Conservation (phyloP, 1,140 invertebrate species). For the Drosophila hydei region DNA sequence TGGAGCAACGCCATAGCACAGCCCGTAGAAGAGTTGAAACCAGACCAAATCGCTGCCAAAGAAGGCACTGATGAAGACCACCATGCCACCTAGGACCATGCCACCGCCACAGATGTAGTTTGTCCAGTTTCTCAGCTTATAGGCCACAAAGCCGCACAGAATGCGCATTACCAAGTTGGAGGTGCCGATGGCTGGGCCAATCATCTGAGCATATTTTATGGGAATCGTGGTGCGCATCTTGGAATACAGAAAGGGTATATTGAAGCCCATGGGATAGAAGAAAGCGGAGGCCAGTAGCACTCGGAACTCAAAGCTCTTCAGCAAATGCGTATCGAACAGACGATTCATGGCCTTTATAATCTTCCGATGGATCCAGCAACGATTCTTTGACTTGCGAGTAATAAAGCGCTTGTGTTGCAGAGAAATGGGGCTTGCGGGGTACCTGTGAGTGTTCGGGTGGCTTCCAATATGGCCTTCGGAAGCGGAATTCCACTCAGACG, state of each 20-base stretch:
- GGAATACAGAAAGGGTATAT: conserved; percentile 74
- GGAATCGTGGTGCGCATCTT: conserved; percentile 51
- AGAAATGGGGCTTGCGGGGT: background rate
- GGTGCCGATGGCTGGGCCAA: conserved; percentile 61
- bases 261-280: conserved; percentile 73
- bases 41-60: conserved; percentile 59
- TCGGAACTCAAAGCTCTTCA: conserved; percentile 61
- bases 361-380: conserved; percentile 24
- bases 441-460: no score
- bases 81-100: conserved; percentile 59
- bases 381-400: background rate
- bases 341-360: conserved; percentile 32
- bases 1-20: conserved; percentile 94
- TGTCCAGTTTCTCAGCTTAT: conserved; percentile 50
- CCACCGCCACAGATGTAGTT: conserved; percentile 63
- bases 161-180: conserved; percentile 60
- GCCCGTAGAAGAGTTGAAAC: conserved; percentile 91
- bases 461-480: background rate
- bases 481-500: background rate
- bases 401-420: background rate
- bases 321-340: conserved; percentile 65
- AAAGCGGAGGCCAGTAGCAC: conserved; percentile 64
- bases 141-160: conserved; percentile 62
- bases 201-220: conserved; percentile 35
- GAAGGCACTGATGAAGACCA: conserved; percentile 65